Evolutionary conservation across 2,113 vertebrate genomes (phyloP).

Genomic region (Rhinichthys klamathensis): DNA sequence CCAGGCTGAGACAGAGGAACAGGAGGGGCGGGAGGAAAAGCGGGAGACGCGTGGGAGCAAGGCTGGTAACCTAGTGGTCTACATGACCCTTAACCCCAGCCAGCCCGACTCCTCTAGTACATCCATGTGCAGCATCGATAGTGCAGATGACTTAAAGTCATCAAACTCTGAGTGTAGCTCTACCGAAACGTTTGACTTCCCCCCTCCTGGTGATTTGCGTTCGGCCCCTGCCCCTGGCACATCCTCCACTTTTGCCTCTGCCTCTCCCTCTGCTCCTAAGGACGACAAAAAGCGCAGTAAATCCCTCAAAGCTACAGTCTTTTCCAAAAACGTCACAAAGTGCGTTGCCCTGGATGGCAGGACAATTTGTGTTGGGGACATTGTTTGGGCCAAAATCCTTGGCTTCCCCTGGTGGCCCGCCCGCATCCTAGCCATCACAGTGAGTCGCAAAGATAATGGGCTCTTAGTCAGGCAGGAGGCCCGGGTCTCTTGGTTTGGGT

Average conservation of each 20-base stretch:
- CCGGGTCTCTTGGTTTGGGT: constrained; percentile 96
- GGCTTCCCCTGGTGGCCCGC: constrained; percentile 99
- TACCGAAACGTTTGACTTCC: constrained; percentile 89
- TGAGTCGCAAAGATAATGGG: constrained; percentile 91
- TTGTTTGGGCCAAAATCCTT: constrained; percentile 99
- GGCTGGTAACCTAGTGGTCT: constrained; percentile 83
- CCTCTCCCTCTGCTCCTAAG: constrained; percentile 81
- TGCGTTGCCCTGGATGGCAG: constrained; percentile 91
- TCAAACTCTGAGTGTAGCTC: constrained; percentile 94
- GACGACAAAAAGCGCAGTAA: constrained; percentile 88
- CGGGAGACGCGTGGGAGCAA: constrained; percentile 84
- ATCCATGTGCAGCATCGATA: constrained; percentile 88
- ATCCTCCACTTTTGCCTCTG: constrained; percentile 75
- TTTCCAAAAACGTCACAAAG: constrained; percentile 96
- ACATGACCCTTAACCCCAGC: constrained; percentile 87
- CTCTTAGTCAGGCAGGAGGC: constrained; percentile 93
- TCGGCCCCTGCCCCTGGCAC: constrained; percentile 76
- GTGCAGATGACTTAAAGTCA: constrained; percentile 88
- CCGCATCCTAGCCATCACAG: constrained; percentile 90
- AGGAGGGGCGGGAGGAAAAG: constrained; percentile 81
- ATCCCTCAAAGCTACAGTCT: constrained; percentile 89
- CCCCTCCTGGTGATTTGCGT: constrained; percentile 86
- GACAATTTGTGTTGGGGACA: constrained; percentile 95
- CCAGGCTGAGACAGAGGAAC: constrained; percentile 72
- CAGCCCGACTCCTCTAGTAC: constrained; percentile 86